Evolutionary conservation across 2,888 invertebrate genomes (phyloP).

Genomic region (Diarsia rubi): DNA sequence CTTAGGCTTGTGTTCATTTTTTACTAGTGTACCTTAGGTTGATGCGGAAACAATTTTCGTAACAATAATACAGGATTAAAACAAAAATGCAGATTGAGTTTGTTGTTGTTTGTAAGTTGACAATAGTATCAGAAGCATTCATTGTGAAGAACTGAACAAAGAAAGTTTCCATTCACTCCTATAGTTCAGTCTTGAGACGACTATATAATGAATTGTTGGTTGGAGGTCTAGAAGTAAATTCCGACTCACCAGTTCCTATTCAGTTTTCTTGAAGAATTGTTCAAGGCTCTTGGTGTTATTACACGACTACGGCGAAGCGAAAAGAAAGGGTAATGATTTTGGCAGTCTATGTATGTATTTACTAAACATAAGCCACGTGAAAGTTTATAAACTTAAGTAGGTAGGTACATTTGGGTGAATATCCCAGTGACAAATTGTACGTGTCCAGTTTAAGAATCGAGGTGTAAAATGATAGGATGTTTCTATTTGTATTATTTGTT

Average conservation of each 20-base stretch:
- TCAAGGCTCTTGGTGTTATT: slow-evolving; percentile 12
- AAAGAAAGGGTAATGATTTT: too few relatives aligned
- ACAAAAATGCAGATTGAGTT: slow-evolving; percentile 15
- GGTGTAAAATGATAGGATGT: too few relatives aligned
- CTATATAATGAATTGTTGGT: slow-evolving; percentile 23
- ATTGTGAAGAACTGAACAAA: slow-evolving; percentile 37
- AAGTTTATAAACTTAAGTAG: slow-evolving; percentile 5
- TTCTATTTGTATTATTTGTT: too few relatives aligned
- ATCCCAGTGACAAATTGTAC: too few relatives aligned
- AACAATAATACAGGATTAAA: background rate
- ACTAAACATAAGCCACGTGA: background rate
- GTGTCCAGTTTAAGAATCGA: too few relatives aligned
- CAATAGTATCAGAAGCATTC: slow-evolving; percentile 38
- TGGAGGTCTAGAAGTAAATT: slow-evolving; percentile 28
- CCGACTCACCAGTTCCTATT: slow-evolving; percentile 1
- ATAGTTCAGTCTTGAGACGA: slow-evolving; percentile 15
- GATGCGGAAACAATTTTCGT: background rate
- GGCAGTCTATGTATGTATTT: too few relatives aligned
- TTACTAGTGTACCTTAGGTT: background rate
- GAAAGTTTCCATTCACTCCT: slow-evolving; percentile 32
- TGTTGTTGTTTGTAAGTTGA: slow-evolving; percentile 29
- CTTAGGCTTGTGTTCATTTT: background rate
- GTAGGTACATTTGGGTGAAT: background rate
- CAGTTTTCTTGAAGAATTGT: background rate
- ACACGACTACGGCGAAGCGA: too few relatives aligned